Evolutionary conservation across 2,113 vertebrate genomes (phyloP).

Genomic region (Nymphicus hollandicus): DNA sequence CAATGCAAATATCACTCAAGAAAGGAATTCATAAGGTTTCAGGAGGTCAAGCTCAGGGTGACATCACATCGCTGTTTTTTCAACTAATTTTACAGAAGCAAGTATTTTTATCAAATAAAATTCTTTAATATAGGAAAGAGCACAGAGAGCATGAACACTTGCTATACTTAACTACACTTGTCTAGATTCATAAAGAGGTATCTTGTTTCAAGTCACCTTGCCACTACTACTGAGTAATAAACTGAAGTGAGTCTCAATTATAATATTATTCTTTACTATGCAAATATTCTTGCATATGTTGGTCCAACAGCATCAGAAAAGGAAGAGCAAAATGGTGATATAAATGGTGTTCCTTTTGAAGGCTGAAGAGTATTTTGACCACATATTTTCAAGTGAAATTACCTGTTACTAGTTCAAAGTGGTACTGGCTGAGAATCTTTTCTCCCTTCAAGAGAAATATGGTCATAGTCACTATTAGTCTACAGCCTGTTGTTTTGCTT

Average conservation of each 20-base stretch:
- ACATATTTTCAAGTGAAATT: not conserved
- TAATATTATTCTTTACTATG: not conserved
- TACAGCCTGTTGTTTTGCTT: not conserved
- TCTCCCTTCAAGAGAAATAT: not conserved
- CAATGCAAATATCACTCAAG: not conserved
- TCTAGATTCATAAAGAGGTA: not conserved
- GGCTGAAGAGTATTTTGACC: not conserved
- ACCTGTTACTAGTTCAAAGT: not conserved
- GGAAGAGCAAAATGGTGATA: not conserved
- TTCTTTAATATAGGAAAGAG: not conserved
- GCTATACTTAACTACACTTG: fast-evolving
- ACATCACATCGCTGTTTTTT: not conserved
- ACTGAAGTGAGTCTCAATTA: not conserved
- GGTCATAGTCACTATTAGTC: not conserved
- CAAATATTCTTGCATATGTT: not conserved
- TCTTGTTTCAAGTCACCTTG: not conserved
- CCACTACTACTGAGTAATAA: not conserved
- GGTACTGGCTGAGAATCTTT: not conserved
- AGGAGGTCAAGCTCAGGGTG: not conserved
- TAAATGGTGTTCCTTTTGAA: not conserved
- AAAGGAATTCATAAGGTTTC: not conserved
- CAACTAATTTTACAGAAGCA: not conserved
- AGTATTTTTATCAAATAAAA: not conserved
- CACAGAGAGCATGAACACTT: not conserved
- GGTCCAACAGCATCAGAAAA: not conserved